Evolutionary conservation across 2,888 invertebrate species (phyloP).

Genomic region (Zelleria hepariella): DNA sequence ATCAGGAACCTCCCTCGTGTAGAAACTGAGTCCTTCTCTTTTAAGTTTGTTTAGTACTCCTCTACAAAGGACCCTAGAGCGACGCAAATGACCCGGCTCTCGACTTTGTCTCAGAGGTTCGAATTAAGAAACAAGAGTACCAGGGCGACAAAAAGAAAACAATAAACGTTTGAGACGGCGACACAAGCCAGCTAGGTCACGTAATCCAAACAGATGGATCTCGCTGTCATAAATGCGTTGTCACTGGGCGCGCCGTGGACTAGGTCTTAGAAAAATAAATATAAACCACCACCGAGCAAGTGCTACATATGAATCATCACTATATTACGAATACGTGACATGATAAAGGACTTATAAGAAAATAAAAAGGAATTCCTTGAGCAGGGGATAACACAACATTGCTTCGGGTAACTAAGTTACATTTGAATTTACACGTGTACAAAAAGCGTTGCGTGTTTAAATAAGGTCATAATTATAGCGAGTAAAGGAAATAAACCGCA

Average conservation of each 20-base stretch:
- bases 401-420: too few relatives aligned
- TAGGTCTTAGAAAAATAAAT: slow-evolving; percentile 18
- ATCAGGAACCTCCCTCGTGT: too few relatives aligned
- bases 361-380: not conserved
- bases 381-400: too few relatives aligned
- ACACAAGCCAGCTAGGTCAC: slow-evolving; percentile 14
- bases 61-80: too few relatives aligned
- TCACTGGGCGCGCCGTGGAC: slow-evolving; percentile 11
- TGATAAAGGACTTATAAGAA: not conserved
- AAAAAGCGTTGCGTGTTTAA: too few relatives aligned
- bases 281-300: slow-evolving; percentile 9
- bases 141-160: not conserved
- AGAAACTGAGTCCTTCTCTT: too few relatives aligned
- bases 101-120: not conserved
- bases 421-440: too few relatives aligned
- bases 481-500: too few relatives aligned
- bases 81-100: too few relatives aligned
- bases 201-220: slow-evolving; percentile 57
- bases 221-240: slow-evolving; percentile 22
- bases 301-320: slow-evolving; percentile 23
- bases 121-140: not conserved
- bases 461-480: too few relatives aligned
- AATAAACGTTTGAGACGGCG: not conserved
- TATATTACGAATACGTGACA: slow-evolving; percentile 12
- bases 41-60: too few relatives aligned